These are phyloP conservation scores for Myotis myotis DNA, from an alignment of 2,797 vertebrate genomes.

Conservation along the genomic window DNA sequence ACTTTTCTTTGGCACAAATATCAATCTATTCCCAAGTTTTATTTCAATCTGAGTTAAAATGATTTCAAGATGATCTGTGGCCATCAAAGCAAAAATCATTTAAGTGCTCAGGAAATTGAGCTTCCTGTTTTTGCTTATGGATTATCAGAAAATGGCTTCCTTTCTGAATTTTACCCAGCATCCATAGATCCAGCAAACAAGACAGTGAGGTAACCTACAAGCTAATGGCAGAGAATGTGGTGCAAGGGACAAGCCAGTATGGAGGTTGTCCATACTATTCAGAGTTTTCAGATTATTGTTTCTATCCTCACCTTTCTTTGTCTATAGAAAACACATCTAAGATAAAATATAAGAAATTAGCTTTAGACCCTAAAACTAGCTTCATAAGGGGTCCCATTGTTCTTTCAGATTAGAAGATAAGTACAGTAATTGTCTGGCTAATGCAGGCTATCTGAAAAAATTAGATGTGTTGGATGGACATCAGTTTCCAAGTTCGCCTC, in stretches of 20 bases:
- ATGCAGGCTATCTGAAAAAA: background rate
- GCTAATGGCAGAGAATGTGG: background rate
- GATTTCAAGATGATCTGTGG: conserved; percentile 18
- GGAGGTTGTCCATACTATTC: background rate
- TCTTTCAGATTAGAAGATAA: background rate
- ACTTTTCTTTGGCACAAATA: background rate
- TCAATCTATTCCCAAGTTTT: background rate
- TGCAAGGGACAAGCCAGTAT: background rate
- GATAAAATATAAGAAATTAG: background rate
- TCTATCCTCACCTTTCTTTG: background rate
- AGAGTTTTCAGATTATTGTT: background rate
- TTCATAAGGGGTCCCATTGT: background rate
- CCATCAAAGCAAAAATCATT: conserved; percentile 12
- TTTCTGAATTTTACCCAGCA: background rate
- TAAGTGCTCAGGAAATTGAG: conserved; percentile 6
- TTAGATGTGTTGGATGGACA: background rate
- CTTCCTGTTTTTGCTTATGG: background rate
- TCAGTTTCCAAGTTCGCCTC: too few relatives aligned
- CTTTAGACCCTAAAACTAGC: background rate
- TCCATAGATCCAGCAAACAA: background rate
- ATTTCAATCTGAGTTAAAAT: conserved; percentile 20
- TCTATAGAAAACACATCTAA: background rate
- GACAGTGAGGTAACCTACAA: background rate
- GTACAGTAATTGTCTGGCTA: background rate
- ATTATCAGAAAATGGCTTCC: conserved; percentile 39